These are phyloP conservation scores for Tetramorium bicarinatum DNA, from an alignment of 2,888 invertebrate genomes.

Conservation along the genomic window DNA sequence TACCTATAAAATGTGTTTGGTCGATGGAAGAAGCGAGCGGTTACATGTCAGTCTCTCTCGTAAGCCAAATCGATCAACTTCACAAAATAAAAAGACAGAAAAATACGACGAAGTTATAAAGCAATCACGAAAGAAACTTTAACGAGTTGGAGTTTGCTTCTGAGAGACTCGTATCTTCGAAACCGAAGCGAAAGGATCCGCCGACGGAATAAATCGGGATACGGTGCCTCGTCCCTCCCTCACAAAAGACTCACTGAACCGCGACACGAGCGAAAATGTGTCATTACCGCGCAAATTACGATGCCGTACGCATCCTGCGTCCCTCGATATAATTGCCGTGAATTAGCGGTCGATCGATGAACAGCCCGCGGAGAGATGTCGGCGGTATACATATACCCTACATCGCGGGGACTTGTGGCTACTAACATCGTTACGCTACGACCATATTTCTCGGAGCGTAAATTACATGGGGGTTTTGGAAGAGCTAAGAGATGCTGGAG, in stretches of 20 bases:
- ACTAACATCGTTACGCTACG: slow-evolving; percentile 30
- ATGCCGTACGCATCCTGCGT: slow-evolving; percentile 44
- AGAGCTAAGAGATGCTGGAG: neutral
- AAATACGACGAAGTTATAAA: neutral
- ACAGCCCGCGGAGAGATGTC: slow-evolving; percentile 1
- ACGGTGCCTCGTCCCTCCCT: too few species aligned
- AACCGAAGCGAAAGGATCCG: slow-evolving; percentile 38
- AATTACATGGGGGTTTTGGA: neutral
- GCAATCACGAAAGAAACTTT: neutral
- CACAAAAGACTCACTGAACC: slow-evolving; percentile 57
- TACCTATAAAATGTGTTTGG: slow-evolving; percentile 69
- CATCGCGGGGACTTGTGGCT: neutral
- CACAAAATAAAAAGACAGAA: neutral
- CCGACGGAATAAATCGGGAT: slow-evolving; percentile 25
- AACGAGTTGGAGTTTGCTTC: neutral
- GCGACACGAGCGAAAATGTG: slow-evolving; percentile 51
- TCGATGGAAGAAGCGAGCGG: slow-evolving; percentile 62
- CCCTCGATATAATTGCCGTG: slow-evolving; percentile 51
- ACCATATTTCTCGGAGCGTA: neutral
- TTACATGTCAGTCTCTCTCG: neutral
- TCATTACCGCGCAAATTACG: slow-evolving; percentile 55
- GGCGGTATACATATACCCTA: too few species aligned
- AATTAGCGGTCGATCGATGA: slow-evolving; percentile 49
- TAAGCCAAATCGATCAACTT: neutral
- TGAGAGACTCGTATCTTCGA: neutral